Percentiles rank a stretch among this genome's conserved stretches.
Conservation (phyloP, 1,140 invertebrate species). For the Trichonephila clavipes region DNA sequence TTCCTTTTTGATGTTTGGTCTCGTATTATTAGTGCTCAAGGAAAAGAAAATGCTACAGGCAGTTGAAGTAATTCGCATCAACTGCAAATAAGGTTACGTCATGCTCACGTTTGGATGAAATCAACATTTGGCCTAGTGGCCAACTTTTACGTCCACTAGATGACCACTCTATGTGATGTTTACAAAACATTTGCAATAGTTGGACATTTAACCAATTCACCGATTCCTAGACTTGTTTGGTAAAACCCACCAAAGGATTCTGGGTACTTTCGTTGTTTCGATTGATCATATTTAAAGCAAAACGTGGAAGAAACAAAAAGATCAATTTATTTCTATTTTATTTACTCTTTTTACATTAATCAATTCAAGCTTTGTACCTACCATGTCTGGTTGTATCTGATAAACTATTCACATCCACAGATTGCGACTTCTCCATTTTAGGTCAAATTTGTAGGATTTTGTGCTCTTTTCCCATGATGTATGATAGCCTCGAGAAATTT, state of each 20-base stretch:
- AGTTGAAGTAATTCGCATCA: conserved; percentile 16
- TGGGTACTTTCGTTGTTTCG: neutral
- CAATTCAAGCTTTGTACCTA: neutral
- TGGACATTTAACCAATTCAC: neutral
- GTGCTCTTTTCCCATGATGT: too few relatives aligned
- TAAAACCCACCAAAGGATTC: neutral
- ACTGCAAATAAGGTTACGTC: neutral
- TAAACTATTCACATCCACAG: neutral
- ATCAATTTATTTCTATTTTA: neutral
- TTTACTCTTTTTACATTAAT: neutral
- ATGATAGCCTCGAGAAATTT: too few relatives aligned
- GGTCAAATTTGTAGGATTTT: neutral
- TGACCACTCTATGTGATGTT: conserved; percentile 12
- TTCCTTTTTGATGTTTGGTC: neutral
- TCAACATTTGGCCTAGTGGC: conserved; percentile 63
- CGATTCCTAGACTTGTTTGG: neutral
- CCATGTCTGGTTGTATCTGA: neutral
- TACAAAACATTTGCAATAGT: conserved; percentile 1
- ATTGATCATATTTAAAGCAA: conserved; percentile 7
- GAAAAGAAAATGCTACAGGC: neutral
- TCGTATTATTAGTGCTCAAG: neutral
- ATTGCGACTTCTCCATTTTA: neutral
- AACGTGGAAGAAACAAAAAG: neutral
- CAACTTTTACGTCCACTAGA: conserved; percentile 28
- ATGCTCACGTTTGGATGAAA: conserved; percentile 29